Evolutionary conservation across 1,140 invertebrate genomes (phyloP).

Genomic region (Halictus rubicundus): DNA sequence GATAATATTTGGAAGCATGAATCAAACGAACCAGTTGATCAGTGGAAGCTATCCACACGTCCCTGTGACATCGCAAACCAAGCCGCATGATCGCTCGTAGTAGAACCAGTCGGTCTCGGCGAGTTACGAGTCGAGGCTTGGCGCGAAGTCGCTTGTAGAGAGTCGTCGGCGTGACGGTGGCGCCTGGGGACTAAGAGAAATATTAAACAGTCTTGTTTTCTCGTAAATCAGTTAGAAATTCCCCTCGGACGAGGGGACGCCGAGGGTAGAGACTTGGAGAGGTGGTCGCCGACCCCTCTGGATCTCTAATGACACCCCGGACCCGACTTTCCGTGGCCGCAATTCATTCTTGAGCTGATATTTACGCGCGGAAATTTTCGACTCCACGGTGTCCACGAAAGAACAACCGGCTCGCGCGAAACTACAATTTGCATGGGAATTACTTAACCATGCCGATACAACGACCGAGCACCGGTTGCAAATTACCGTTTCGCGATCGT

Average conservation of each 20-base stretch:
- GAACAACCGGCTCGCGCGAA: not conserved
- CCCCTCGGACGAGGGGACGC: conserved; percentile 69
- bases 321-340: conserved; percentile 59
- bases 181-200: conserved; percentile 78
- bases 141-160: conserved; percentile 71
- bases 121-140: conserved; percentile 69
- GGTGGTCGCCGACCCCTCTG: conserved; percentile 69
- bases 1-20: too few species aligned
- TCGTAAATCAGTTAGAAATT: conserved; percentile 80
- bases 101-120: conserved; percentile 45
- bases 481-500: not conserved
- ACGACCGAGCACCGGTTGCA: not conserved
- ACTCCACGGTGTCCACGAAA: conserved; percentile 47
- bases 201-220: conserved; percentile 81
- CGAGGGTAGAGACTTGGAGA: conserved; percentile 70
- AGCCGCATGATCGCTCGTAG: conserved; percentile 22
- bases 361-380: conserved; percentile 50
- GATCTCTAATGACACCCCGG: conserved; percentile 73
- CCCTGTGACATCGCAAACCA: not conserved
- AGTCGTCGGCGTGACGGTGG: conserved; percentile 71
- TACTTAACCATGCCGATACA: not conserved
- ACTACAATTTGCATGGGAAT: conserved; percentile 1
- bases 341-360: conserved; percentile 63
- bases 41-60: too few species aligned
- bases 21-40: too few species aligned